Percentiles rank a stretch among this genome's conserved stretches.
Evolutionary conservation across 2,113 vertebrate genomes (phyloP).

Genomic region (Phylloscopus trochilus): DNA sequence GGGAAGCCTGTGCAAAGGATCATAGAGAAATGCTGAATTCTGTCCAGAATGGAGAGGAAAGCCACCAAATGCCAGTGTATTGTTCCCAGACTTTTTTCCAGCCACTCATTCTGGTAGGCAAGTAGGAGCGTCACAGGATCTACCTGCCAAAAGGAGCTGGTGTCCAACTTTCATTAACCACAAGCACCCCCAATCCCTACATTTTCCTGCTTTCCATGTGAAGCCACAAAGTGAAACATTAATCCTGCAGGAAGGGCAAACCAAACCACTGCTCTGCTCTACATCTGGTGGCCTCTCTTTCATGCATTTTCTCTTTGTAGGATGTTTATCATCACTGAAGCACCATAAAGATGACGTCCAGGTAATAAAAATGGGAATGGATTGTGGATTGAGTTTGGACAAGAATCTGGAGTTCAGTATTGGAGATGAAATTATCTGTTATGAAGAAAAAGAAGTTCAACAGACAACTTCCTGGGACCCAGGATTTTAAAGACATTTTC

Average conservation of each 20-base stretch:
- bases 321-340: constrained; percentile 82
- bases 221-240: neutral
- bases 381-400: constrained; percentile 88
- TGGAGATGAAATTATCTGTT: constrained; percentile 88
- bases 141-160: neutral
- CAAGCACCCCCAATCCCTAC: rapidly evolving
- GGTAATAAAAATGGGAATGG: constrained; percentile 84
- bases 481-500: constrained; percentile 79
- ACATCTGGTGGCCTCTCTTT: neutral
- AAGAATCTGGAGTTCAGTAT: constrained; percentile 70
- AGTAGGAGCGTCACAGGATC: neutral
- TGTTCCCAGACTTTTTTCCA: neutral
- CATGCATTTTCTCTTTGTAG: constrained; percentile 52
- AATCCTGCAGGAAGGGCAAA: neutral
- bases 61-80: neutral
- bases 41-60: neutral
- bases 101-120: neutral
- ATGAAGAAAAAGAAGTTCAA: constrained; percentile 71
- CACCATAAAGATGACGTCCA: constrained; percentile 89
- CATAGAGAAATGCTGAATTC: rapidly evolving
- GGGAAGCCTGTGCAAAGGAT: neutral
- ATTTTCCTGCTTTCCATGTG: neutral
- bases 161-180: neutral
- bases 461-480: constrained; percentile 88
- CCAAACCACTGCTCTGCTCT: rapidly evolving